Percentiles rank a stretch among this genome's conserved stretches.
phyloP scores from a whole-genome alignment of 2,113 vertebrate species.

The Hoplias malabaricus region DNA sequence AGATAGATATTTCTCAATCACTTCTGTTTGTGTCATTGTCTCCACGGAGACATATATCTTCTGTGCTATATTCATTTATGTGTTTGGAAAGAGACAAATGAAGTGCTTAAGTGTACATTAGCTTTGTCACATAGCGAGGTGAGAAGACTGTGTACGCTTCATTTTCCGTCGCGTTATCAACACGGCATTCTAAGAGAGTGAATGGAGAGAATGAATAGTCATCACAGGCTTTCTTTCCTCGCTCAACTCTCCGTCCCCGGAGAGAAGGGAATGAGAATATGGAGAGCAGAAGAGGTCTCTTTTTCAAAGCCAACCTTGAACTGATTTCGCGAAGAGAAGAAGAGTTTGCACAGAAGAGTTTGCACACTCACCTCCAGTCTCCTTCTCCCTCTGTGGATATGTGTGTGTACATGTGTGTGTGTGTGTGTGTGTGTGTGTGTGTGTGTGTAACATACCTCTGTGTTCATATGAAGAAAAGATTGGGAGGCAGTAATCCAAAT shows the following conservation, averaged over 20 bases:
- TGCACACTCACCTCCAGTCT: background rate
- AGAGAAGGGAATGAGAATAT: background rate
- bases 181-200: background rate
- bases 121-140: background rate
- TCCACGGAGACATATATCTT: background rate
- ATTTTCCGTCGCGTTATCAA: background rate
- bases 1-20: conserved; percentile 7
- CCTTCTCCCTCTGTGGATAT: too few species aligned
- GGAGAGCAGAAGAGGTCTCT: conserved; percentile 4
- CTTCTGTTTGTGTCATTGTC: background rate
- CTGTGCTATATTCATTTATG: background rate
- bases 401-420: too few species aligned
- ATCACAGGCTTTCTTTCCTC: background rate
- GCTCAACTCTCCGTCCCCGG: background rate
- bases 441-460: too few species aligned
- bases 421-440: too few species aligned
- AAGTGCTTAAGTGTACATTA: background rate
- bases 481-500: too few species aligned
- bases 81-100: background rate
- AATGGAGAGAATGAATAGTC: background rate
- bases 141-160: background rate
- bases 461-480: too few species aligned
- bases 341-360: background rate
- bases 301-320: conserved; percentile 56
- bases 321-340: conserved; percentile 32